Base-by-base conservation (phyloP, 2,113 vertebrate species). In the Pagrus major region DNA sequence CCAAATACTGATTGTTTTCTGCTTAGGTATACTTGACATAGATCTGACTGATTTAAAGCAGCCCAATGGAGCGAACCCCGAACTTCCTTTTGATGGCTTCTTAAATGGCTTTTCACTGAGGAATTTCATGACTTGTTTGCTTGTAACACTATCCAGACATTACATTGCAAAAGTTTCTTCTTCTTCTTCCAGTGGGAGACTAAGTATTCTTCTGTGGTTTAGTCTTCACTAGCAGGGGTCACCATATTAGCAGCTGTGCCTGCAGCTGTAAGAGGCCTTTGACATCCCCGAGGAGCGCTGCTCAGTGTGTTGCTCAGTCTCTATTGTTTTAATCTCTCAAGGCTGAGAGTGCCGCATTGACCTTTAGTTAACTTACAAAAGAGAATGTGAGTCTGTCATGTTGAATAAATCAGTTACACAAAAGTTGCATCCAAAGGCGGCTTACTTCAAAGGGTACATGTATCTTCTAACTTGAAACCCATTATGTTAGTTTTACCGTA, bases 191-290 rank as follows among this genome's bases (percentile, higher is more conserved):
- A 71, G 8, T 37, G 39, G 74, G 74, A 85, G 67, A 73, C 11
- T 78, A 86, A 60, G 21, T 27, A 52, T 81, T 78, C 60, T 47
- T 76, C 25, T 67, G 69, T 70, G 51, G 59, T 88, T 75, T 69
- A 33, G 55, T 74, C 75, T 87, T 64, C 42, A 60, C 56, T 76
- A 58, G 59, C 61, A 82, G 68, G 64, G 78, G 77, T 89, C 77
- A 81, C 60, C 59, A 29, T 47, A 79, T 76, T 55, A 76, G 78
- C 89, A 90, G 88, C 89, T 91, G 86, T 66, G 80, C 81, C 83
- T 88, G 89, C 85, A 92, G 91, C 89, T 92, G 85, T 68, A 81
- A 12, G 21, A 71, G 86, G 78, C 86, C 72, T 86, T 79, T 84
- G 80, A 78, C 71, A 75, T 87, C 85, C 75, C 70, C 46, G 64